Base-by-base conservation (phyloP, 2,888 invertebrate species). In the Monopis laevigella region DNA sequence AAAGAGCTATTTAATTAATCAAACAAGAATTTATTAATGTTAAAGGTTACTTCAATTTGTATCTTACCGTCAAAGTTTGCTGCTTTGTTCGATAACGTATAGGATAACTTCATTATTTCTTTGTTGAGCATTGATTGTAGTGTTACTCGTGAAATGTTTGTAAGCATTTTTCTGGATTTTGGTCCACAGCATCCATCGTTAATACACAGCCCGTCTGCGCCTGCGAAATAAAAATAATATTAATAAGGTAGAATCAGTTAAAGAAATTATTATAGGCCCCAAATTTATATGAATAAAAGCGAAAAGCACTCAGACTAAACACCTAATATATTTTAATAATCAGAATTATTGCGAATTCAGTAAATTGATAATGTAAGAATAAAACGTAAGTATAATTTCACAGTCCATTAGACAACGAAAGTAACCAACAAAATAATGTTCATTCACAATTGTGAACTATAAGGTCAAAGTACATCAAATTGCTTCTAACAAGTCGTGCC, bases 31-130 rank as follows among this genome's bases (percentile, higher is more conserved):
- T n/a, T n/a, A n/a, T n/a, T n/a, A n/a, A n/a, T n/a, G n/a, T n/a
- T n/a, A n/a, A n/a, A n/a, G n/a, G n/a, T n/a, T 8, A 13, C 12
- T 30, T n/a, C 30, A 14, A 4, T 30, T 3, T 30, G 8, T 11
- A 30, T 30, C 89, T 88, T 72, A 95, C 95, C 89, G 66, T 96
- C 93, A 72, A 96, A 94, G 66, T 89, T 89, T 57, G 84, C 85
- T 29, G 92, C 92, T 62, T 92, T 86, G 50, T 87, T 86, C 40
- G 86, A 85, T 55, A 96, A 84, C 48, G 90, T 84, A 43, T 87
- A 86, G 14, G 90, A 87, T 46, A 94, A 81, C 61, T 89, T 88
- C 52, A 83, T 84, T 44, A 94, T 88, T 51, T 90, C 88, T 52
- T 90, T 88, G 59, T 86, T 87, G 48, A 92, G 82, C 46, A 88